A percentile compares a stretch with the other conserved stretches of the same genome.
These are phyloP conservation scores for Macrostomum lignano DNA, from an alignment of 1,140 invertebrate genomes.

Conservation along the genomic window DNA sequence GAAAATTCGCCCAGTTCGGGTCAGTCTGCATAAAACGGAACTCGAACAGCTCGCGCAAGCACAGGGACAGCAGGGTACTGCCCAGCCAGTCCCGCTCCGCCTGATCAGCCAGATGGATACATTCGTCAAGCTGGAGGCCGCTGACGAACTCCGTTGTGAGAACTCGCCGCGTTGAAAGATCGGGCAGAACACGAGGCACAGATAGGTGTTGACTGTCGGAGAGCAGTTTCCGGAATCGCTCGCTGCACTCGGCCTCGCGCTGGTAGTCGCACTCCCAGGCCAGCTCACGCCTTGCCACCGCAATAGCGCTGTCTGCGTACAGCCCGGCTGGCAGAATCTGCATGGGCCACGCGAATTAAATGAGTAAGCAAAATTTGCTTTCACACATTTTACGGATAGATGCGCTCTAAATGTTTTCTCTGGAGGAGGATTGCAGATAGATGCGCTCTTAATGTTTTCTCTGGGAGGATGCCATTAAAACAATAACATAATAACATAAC, in stretches of 20 bases:
- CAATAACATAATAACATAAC: no score
- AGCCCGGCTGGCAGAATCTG: no score
- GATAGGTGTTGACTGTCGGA: conserved; percentile 18
- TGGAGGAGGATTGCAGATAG: no score
- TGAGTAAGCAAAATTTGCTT: no score
- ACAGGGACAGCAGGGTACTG: conserved; percentile 49
- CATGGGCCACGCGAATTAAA: no score
- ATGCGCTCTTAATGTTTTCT: no score
- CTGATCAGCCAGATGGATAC: conserved; percentile 37
- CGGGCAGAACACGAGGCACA: conserved; percentile 24
- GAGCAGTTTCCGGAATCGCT: conserved; percentile 34
- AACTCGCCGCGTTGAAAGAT: conserved; percentile 35
- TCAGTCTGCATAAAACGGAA: conserved; percentile 94
- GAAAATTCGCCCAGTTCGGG: conserved; percentile 97
- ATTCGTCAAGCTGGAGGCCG: conserved; percentile 65
- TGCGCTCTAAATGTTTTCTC: no score
- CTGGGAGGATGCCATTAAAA: no score
- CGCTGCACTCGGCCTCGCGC: conserved; percentile 61
- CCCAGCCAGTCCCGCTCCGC: conserved; percentile 11
- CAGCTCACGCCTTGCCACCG: conserved; percentile 68
- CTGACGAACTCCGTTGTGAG: conserved; percentile 69
- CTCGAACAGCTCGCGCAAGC: conserved; percentile 60
- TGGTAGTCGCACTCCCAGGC: conserved; percentile 84
- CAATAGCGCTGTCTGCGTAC: no score
- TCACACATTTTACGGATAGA: no score